Evolutionary conservation across 2,888 invertebrate genomes (phyloP).

Genomic region (Pharmacophagus antenor): DNA sequence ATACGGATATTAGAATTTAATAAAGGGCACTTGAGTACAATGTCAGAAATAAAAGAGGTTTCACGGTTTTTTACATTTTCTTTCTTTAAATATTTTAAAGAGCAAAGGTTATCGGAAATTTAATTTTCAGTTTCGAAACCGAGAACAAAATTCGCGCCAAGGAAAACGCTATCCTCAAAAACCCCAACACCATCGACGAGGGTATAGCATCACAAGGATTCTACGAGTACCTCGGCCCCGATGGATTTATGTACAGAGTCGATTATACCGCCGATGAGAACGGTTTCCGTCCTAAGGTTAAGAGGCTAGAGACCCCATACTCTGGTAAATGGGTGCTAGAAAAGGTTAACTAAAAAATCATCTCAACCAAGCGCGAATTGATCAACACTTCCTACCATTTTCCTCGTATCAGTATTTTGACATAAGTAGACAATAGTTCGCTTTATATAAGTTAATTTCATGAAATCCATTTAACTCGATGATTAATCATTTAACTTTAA

Average conservation of each 20-base stretch:
- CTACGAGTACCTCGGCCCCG: slow-evolving; percentile 79
- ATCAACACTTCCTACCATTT: slow-evolving; percentile 39
- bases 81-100: too few species aligned
- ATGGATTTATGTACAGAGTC: slow-evolving; percentile 76
- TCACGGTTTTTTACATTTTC: too few species aligned
- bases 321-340: slow-evolving; percentile 75
- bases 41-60: neutral
- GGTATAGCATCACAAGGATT: slow-evolving; percentile 75
- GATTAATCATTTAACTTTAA: slow-evolving; percentile 40
- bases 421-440: slow-evolving; percentile 49
- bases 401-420: slow-evolving; percentile 69
- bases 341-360: slow-evolving; percentile 59
- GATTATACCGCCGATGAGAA: slow-evolving; percentile 79
- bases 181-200: slow-evolving; percentile 72
- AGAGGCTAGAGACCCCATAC: slow-evolving; percentile 71
- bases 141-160: slow-evolving; percentile 79
- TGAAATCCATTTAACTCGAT: slow-evolving; percentile 34
- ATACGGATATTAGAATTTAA: neutral
- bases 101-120: neutral
- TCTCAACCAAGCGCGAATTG: slow-evolving; percentile 35
- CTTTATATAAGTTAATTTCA: slow-evolving; percentile 32
- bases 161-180: slow-evolving; percentile 75
- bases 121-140: slow-evolving; percentile 69
- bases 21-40: neutral
- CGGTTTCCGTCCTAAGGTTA: slow-evolving; percentile 72